phyloP scores from a whole-genome alignment of 1,140 invertebrate genomes.

The Drosophila hydei region DNA sequence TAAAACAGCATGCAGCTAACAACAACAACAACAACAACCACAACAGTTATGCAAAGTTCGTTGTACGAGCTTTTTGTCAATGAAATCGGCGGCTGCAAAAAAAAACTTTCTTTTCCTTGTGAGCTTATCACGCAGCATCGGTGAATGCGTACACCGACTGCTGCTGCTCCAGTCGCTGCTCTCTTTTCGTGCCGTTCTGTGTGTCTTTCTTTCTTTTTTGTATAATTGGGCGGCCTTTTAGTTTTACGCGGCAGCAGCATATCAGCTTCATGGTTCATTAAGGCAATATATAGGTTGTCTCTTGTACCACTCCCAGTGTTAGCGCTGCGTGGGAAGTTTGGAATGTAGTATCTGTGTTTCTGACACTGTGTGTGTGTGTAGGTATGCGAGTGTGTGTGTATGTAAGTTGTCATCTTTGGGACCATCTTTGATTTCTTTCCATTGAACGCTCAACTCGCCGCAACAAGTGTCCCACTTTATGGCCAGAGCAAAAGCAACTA shows the following conservation, averaged over 20 bases:
- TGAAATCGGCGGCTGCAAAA: constrained; percentile 45
- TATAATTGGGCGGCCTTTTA: constrained; percentile 74
- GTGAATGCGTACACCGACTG: constrained; percentile 32
- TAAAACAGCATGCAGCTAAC: constrained; percentile 52
- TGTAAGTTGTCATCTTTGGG: constrained; percentile 44
- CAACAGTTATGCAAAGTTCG: constrained; percentile 68
- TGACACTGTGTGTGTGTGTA: background rate
- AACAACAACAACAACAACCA: constrained; percentile 27
- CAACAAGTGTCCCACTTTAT: constrained; percentile 80
- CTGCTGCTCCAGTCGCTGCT: constrained; percentile 13
- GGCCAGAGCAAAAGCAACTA: constrained; percentile 47
- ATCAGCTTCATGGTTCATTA: constrained; percentile 77
- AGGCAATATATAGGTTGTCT: constrained; percentile 74
- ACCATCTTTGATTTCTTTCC: constrained; percentile 57
- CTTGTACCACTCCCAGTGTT: constrained; percentile 44
- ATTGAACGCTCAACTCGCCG: constrained; percentile 59
- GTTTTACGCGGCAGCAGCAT: constrained; percentile 68
- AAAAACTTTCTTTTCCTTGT: constrained; percentile 68
- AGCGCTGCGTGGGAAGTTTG: constrained; percentile 67
- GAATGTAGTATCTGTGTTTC: constrained; percentile 8
- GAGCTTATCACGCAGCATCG: constrained; percentile 71
- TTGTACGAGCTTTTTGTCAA: constrained; percentile 69
- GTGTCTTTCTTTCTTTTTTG: constrained; percentile 42
- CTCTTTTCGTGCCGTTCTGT: constrained; percentile 40
- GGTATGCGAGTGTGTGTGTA: constrained; percentile 27